Base-by-base conservation (phyloP, 2,888 invertebrate genomes). In the Dimorphilus gyrociliatus region DNA sequence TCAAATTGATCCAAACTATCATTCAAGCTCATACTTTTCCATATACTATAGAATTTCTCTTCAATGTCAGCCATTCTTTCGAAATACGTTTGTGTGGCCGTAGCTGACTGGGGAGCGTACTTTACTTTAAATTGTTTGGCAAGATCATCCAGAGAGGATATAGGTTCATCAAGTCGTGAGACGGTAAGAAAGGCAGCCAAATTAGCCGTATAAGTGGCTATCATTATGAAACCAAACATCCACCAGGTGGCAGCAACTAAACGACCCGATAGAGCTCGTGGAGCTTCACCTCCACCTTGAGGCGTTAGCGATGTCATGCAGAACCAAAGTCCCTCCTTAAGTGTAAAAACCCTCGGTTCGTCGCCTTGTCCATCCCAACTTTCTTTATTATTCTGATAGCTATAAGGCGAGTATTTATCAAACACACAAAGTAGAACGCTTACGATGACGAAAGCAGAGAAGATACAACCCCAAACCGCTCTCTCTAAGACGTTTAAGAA, bases 241-340 rank as follows among this genome's bases (percentile, higher is more conserved):
- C 94, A 94, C 92, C 90, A 92, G 0, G 92, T 92, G 2, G 92
- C 92, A 0, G 92, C 92, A 0, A 94, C 78, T 8, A 94, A 66
- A 29, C 92, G 72, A 0, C 92, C 92, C 0, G 90, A 90, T 1
- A 94, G 68, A 61, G 92, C 92, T 60, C 88, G 86, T 0, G 56
- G 57, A 3, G 55, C 52, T 30, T 57, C 55, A 1, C 55, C 55
- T 10, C 57, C 57, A 29, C 57, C 67, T 58, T 76, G 75, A 0
- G 94, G 94, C 0, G 92, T 94, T 13, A 94, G 65, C 19, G 90
- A 92, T 23, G 92, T 92, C 86, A 94, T 88, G 53, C 92, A 92
- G 60, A 94, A 94, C 92, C 92, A 94, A 0, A 94, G 70, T 52
- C 90, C 90, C 63, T 94, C 94, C 57, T 88, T 90, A 19, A 94